Evolutionary conservation across 2,888 invertebrate species (phyloP).

Genomic region (Kryphioiulus occultus): DNA sequence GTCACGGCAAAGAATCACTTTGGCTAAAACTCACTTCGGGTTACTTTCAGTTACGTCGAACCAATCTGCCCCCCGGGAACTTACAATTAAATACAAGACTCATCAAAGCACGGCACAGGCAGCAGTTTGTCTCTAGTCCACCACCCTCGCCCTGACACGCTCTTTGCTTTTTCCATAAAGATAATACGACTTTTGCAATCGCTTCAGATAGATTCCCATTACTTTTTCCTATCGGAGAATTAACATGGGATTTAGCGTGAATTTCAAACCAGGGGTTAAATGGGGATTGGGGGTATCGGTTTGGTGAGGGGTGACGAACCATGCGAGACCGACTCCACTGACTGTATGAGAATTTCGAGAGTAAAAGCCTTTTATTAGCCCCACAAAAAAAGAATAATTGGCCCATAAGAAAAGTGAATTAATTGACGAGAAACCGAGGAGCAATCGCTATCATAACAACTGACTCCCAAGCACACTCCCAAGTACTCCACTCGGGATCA

Average conservation of each 20-base stretch:
- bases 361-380: background rate
- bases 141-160: slow-evolving; percentile 17
- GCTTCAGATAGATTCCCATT: slow-evolving; percentile 17
- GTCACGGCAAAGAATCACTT: slow-evolving; percentile 16
- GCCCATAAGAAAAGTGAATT: slow-evolving; percentile 16
- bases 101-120: background rate
- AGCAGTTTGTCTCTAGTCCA: background rate
- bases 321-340: background rate
- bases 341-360: background rate
- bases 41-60: slow-evolving; percentile 23
- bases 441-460: background rate
- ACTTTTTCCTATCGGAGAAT: slow-evolving; percentile 16
- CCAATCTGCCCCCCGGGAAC: background rate
- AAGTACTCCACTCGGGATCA: background rate
- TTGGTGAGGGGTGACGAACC: background rate
- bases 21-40: slow-evolving; percentile 9
- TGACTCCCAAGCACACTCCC: too few species aligned
- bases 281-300: background rate
- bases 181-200: slow-evolving; percentile 8
- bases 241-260: slow-evolving; percentile 17
- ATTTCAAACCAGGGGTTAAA: background rate
- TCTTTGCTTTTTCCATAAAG: slow-evolving; percentile 23
- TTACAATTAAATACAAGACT: slow-evolving; percentile 23
- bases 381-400: slow-evolving; percentile 23
- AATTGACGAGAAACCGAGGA: slow-evolving; percentile 8